Evolutionary conservation across 37 sponge, comb jelly and placozoan species (phyloP).

Genomic region (Spongilla lacustris): DNA sequence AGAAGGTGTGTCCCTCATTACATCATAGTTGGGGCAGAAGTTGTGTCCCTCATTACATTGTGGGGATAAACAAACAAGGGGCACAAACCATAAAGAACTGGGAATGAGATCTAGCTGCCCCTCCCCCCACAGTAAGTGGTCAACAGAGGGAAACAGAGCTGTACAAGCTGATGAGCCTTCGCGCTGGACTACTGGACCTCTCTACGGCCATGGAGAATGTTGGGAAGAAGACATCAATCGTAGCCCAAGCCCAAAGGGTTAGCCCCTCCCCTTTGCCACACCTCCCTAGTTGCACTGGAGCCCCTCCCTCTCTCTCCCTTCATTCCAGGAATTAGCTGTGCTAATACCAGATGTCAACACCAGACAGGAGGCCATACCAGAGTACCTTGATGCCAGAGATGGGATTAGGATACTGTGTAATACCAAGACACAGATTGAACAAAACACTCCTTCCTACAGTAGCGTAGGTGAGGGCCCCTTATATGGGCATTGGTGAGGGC

Average conservation of each 20-base stretch:
- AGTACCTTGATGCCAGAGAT: not conserved
- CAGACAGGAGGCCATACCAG: not conserved
- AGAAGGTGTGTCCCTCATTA: slow-evolving; percentile 52
- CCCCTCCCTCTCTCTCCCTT: not conserved
- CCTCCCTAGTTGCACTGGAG: not conserved
- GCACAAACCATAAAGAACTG: too few species aligned
- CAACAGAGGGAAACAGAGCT: slow-evolving; percentile 65
- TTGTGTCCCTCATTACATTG: not conserved
- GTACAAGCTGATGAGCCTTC: slow-evolving; percentile 70
- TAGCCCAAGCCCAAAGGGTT: slow-evolving; percentile 71
- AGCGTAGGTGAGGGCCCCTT: not conserved
- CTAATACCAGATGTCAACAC: not conserved
- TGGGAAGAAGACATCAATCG: slow-evolving; percentile 34
- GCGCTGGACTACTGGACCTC: slow-evolving; percentile 69
- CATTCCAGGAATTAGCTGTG: not conserved
- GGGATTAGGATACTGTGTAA: not conserved
- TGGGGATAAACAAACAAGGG: too few species aligned
- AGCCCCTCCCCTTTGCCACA: not conserved
- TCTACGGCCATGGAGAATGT: slow-evolving; percentile 51
- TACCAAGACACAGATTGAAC: not conserved
- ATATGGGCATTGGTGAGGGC: not conserved
- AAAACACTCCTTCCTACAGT: not conserved
- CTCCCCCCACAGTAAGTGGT: slow-evolving; percentile 32
- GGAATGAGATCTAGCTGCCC: not conserved
- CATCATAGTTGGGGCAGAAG: not conserved